These are phyloP conservation scores for Psilopogon haemacephalus DNA, from an alignment of 2,113 vertebrate species.

Conservation along the genomic window DNA sequence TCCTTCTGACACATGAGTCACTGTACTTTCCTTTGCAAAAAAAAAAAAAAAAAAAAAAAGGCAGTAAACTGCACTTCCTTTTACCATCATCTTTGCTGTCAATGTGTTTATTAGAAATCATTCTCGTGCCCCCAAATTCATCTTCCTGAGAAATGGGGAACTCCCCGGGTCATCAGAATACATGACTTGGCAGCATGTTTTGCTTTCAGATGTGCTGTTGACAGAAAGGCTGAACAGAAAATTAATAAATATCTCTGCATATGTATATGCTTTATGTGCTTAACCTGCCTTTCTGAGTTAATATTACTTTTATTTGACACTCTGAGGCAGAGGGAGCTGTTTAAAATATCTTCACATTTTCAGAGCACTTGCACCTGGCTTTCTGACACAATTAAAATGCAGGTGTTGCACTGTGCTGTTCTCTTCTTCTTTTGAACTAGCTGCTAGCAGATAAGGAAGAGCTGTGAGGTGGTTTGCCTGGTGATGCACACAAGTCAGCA, in stretches of 20 bases:
- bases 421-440: neutral
- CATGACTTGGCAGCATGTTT: slow-evolving; percentile 22
- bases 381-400: neutral
- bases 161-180: slow-evolving; percentile 31
- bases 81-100: slow-evolving; percentile 14
- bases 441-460: neutral
- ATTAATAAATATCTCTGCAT: neutral
- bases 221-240: slow-evolving; percentile 9
- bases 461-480: neutral
- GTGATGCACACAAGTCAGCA: neutral
- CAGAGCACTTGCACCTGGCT: neutral
- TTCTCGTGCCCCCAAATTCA: neutral
- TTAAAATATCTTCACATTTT: neutral
- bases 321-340: neutral
- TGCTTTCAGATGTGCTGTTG: slow-evolving; percentile 23
- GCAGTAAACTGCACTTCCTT: neutral
- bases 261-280: neutral
- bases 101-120: slow-evolving; percentile 36
- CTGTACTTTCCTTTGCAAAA: slow-evolving; percentile 43
- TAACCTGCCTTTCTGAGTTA: neutral
- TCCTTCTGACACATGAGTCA: slow-evolving; percentile 42
- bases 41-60: neutral
- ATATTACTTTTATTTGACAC: neutral
- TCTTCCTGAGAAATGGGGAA: slow-evolving; percentile 36
- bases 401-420: neutral